phyloP scores from a whole-genome alignment of 2,888 invertebrate genomes.

The Plutella xylostella region DNA sequence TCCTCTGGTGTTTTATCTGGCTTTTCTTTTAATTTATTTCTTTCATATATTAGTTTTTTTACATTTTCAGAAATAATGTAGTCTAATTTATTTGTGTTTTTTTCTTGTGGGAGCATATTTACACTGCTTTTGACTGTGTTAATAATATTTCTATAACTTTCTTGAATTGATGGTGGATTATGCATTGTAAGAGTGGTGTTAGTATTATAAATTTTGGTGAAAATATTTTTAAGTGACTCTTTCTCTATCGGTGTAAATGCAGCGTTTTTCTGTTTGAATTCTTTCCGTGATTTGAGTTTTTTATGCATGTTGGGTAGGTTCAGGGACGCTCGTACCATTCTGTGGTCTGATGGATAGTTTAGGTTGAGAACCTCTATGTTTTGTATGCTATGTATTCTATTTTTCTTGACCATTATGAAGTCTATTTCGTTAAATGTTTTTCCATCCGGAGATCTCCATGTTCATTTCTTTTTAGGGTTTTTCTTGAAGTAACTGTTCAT shows the following conservation, averaged over 20 bases:
- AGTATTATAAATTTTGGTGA: neutral
- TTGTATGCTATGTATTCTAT: no score
- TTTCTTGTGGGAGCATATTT: neutral
- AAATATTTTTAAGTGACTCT: neutral
- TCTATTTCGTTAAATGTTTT: no score
- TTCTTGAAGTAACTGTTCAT: slow-evolving; percentile 6
- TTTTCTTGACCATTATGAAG: no score
- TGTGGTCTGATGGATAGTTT: no score
- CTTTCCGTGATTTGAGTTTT: neutral
- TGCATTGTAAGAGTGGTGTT: no score
- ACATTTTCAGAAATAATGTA: no score
- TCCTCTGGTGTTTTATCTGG: neutral
- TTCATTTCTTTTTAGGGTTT: slow-evolving; percentile 4
- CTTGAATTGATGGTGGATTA: no score
- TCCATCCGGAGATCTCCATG: slow-evolving; percentile 5
- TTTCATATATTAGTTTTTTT: neutral
- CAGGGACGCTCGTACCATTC: no score
- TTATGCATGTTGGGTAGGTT: neutral
- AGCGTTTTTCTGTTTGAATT: neutral
- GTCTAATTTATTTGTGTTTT: neutral
- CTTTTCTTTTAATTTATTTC: neutral
- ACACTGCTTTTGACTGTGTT: no score
- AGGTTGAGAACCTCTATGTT: no score
- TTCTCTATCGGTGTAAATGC: neutral
- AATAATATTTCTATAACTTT: neutral